Conservation (phyloP, 2,113 vertebrate genomes). For the Chaetura pelagica region DNA sequence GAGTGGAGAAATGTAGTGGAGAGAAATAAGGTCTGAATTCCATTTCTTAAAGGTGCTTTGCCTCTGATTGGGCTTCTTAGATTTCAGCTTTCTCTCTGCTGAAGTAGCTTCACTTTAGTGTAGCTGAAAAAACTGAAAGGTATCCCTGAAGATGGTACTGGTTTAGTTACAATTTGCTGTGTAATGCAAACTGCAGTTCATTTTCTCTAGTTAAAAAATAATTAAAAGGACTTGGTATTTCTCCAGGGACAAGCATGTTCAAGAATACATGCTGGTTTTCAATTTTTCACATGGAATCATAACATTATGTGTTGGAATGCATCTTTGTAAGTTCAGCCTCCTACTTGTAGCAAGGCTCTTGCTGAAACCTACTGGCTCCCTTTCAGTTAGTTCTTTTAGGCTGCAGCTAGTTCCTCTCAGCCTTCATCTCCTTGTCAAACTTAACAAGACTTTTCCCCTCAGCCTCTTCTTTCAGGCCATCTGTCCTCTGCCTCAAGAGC, state of each 20-base stretch:
- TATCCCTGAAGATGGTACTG: not conserved
- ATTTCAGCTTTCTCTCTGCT: not conserved
- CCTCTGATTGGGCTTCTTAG: not conserved
- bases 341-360: not conserved
- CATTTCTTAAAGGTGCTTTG: not conserved
- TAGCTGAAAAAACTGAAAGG: not conserved
- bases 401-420: not conserved
- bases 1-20: not conserved
- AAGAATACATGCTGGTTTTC: not conserved
- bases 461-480: rapidly evolving
- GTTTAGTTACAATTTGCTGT: not conserved
- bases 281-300: not conserved
- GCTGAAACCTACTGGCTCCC: not conserved
- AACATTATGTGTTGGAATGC: not conserved
- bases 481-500: not conserved
- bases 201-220: not conserved
- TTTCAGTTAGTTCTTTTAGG: not conserved
- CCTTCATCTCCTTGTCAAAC: not conserved
- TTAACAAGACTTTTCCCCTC: not conserved
- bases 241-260: not conserved
- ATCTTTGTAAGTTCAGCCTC: not conserved
- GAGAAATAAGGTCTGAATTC: not conserved
- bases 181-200: not conserved
- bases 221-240: not conserved
- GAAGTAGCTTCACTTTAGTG: not conserved